A percentile compares a stretch with the other conserved stretches of the same genome.
These are phyloP conservation scores for Drosophila rubida DNA, from an alignment of 2,888 invertebrate genomes.

Conservation along the genomic window DNA sequence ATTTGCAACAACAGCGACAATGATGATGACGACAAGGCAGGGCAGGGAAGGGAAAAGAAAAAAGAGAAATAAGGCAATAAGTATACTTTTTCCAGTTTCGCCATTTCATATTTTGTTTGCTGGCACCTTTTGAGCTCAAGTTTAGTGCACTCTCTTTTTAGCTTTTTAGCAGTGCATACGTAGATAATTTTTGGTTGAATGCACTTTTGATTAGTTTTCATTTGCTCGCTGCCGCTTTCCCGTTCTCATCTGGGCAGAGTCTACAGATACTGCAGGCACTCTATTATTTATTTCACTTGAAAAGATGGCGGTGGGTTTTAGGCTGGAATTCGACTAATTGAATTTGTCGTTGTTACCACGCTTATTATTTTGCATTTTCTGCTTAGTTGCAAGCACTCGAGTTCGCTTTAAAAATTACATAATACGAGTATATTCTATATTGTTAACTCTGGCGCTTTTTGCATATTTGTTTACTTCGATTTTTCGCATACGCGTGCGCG, in stretches of 20 bases:
- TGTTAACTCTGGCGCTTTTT: conserved; percentile 9
- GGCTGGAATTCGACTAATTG: not conserved
- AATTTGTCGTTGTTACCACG: not conserved
- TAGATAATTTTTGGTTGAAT: conserved; percentile 71
- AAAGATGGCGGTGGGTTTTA: not conserved
- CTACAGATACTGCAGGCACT: not conserved
- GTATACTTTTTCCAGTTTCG: conserved; percentile 12
- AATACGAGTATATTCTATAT: conserved; percentile 25
- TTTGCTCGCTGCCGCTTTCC: not conserved
- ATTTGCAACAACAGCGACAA: not conserved
- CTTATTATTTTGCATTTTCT: not conserved
- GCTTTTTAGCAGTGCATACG: conserved; percentile 18
- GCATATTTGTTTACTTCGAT: conserved; percentile 25
- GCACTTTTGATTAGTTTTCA: conserved; percentile 67
- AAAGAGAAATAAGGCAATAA: conserved; percentile 14
- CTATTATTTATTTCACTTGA: not conserved
- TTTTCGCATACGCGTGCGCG: conserved; percentile 4
- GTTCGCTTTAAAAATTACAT: conserved; percentile 38
- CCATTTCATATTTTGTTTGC: conserved; percentile 11
- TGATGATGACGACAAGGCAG: too few species aligned
- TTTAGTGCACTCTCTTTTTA: conserved; percentile 10
- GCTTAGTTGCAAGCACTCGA: not conserved
- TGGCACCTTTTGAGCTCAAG: conserved; percentile 23
- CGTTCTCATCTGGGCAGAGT: not conserved
- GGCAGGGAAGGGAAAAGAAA: not conserved